Evolutionary conservation across 2,888 invertebrate genomes (phyloP).

Genomic region (Caenorhabditis zanzibari): DNA sequence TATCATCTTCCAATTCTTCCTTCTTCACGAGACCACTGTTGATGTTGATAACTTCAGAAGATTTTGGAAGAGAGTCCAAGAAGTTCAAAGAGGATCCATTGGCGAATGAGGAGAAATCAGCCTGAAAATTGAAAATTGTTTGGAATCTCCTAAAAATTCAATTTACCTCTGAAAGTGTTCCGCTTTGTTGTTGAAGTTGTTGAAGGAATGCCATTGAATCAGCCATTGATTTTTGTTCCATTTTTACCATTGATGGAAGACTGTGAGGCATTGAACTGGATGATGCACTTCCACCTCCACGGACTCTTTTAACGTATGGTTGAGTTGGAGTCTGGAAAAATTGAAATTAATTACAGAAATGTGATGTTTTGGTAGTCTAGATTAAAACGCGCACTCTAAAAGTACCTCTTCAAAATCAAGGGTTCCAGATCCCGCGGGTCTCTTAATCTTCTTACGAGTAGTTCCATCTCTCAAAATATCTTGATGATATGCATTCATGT

Average conservation of each 20-base stretch:
- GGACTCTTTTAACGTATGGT: conserved; percentile 79
- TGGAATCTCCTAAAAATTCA: neutral
- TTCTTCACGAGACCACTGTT: conserved; percentile 68
- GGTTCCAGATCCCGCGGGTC: conserved; percentile 39
- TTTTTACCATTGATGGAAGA: conserved; percentile 48
- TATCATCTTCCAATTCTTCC: conserved; percentile 67
- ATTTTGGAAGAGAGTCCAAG: conserved; percentile 74
- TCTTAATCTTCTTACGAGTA: conserved; percentile 70
- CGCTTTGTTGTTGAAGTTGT: conserved; percentile 65
- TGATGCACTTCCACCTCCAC: conserved; percentile 65
- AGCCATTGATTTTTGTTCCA: conserved; percentile 57
- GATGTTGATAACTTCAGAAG: conserved; percentile 76
- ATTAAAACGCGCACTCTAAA: neutral
- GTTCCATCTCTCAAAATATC: conserved; percentile 74
- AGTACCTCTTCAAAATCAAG: conserved; percentile 56
- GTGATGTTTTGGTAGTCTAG: neutral
- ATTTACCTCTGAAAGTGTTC: conserved; percentile 34
- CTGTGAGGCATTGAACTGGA: neutral
- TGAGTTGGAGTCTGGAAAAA: conserved; percentile 79
- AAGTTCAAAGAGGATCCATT: conserved; percentile 64
- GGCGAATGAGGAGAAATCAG: conserved; percentile 40
- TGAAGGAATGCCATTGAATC: conserved; percentile 68
- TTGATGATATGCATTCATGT: conserved; percentile 78
- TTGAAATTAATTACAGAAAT: neutral
- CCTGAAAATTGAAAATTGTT: neutral